Conservation (phyloP, 2,888 invertebrate species). For the Seira musarum region DNA sequence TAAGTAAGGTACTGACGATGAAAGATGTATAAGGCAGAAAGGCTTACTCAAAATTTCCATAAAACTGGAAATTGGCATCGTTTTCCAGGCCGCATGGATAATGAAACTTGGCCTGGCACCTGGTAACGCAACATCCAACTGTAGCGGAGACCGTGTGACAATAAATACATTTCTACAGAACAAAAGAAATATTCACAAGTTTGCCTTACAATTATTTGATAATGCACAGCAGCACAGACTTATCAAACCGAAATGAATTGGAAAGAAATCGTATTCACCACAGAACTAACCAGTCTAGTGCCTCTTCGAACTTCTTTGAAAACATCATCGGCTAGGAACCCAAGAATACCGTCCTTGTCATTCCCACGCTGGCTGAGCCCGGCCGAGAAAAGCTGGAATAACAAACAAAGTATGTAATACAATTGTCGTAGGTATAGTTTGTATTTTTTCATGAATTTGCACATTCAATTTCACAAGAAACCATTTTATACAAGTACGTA, state of each 20-base stretch:
- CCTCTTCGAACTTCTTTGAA: slow-evolving; percentile 79
- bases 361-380: slow-evolving; percentile 80
- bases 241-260: too few relatives aligned
- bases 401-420: slow-evolving; percentile 41
- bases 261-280: too few relatives aligned
- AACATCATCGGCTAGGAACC: slow-evolving; percentile 83
- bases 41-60: slow-evolving; percentile 75
- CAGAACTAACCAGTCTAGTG: slow-evolving; percentile 74
- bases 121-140: slow-evolving; percentile 79
- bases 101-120: slow-evolving; percentile 82
- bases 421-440: background rate
- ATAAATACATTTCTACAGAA: slow-evolving; percentile 79
- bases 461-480: background rate
- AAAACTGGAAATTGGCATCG: slow-evolving; percentile 79
- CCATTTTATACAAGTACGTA: slow-evolving; percentile 9
- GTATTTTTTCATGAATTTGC: too few relatives aligned
- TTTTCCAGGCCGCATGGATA: slow-evolving; percentile 81
- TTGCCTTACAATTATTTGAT: too few relatives aligned
- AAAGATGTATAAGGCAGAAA: too few relatives aligned
- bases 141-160: slow-evolving; percentile 81
- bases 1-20: slow-evolving; percentile 2
- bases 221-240: too few relatives aligned
- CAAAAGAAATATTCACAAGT: too few relatives aligned
- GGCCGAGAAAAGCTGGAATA: slow-evolving; percentile 80
- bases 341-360: slow-evolving; percentile 81